Percentiles rank a stretch among this genome's conserved stretches.
These are phyloP conservation scores for Ciconia boyciana DNA, from an alignment of 2,113 vertebrate genomes.

Conservation along the genomic window DNA sequence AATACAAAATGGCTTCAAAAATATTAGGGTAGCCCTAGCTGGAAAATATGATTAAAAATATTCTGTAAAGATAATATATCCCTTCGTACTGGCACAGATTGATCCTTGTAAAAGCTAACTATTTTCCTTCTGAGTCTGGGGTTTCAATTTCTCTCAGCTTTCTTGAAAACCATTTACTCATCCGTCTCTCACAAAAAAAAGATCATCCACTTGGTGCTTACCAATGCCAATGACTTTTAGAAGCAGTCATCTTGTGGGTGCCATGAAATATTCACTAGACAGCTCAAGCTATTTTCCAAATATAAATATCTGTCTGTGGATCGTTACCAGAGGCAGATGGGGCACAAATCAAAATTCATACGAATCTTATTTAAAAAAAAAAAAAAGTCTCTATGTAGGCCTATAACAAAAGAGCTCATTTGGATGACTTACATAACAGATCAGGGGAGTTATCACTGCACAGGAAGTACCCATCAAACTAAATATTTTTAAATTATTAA, in stretches of 20 bases:
- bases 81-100: neutral
- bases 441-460: neutral
- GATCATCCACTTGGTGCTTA: neutral
- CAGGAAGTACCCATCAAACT: neutral
- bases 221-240: neutral
- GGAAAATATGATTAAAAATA: neutral
- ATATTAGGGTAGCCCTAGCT: neutral
- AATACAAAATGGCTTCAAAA: neutral
- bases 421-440: neutral
- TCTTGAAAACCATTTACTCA: neutral
- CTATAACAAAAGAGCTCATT: neutral
- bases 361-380: neutral
- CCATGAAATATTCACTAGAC: conserved; percentile 25
- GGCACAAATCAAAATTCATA: conserved; percentile 12
- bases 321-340: neutral
- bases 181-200: neutral
- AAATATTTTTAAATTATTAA: neutral
- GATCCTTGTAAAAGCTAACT: neutral
- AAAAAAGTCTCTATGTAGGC: neutral
- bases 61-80: neutral
- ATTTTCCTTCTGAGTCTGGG: neutral
- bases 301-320: neutral
- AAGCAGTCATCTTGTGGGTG: neutral
- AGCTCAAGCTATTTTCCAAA: conserved; percentile 15
- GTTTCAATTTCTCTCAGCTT: neutral